Base-by-base conservation (phyloP, 2,113 vertebrate species). In the Pangasianodon hypophthalmus region DNA sequence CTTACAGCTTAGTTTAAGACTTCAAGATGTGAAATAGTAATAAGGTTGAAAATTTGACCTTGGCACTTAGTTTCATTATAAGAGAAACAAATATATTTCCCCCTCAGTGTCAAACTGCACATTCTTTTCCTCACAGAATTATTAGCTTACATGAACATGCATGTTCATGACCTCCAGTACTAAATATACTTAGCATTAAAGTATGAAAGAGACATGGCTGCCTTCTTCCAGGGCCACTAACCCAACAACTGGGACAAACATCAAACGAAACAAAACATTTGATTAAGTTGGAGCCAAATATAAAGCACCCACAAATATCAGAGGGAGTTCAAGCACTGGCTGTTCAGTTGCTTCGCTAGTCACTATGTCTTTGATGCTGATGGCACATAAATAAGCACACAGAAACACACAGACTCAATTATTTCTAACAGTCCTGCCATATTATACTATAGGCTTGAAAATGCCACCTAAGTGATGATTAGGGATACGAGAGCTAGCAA, bases 231-330 rank as follows among this genome's bases (percentile, higher is more conserved):
- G 46, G 13, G 69, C 77, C 71, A 48, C 54, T 64, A n/a, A 21
- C 18, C 48, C 37, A 73, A 26, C 6, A 32, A 41, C 32, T 10
- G 44, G 6, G 67, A 41, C 46, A 50, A 3, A 84, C 71, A 77
- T 88, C 46, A 71, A 64, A 81, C 10, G 11, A 32, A 81, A 54
- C 48, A 54, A 82, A 54, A 75, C 29, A 82, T 83, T 32, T 19
- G 29, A 54, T 32, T 32, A 32, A 19, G 2, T 11, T 41, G 26
- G 26, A 80, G 46, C 26, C 26, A n/a, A 80, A 52, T 77, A 46
- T 26, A 50, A 37, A 73, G 44, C 26, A 44, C 37, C 71, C 56
- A 14, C 41, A 82, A 89, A 89, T 88, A 83, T 88, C 91, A 90
- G 46, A 48, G 77, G 26, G 46, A 80, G 26, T 50, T n/a, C 26